Conservation (phyloP, 2,797 vertebrate species). For the Thalassophryne amazonica region DNA sequence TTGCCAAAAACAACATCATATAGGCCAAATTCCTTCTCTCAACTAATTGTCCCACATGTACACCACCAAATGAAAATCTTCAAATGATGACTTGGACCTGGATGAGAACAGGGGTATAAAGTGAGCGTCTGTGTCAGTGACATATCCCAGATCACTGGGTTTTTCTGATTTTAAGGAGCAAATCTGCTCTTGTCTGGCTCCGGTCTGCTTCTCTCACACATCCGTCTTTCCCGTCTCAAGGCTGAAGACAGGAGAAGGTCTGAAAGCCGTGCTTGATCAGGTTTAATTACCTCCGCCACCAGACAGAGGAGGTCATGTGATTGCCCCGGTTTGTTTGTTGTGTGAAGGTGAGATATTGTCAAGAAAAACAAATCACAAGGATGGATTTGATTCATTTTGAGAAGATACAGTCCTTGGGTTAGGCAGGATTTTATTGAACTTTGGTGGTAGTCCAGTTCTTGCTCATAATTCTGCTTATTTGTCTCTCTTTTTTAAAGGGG, state of each 20-base stretch:
- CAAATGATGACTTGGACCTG: constrained; percentile 57
- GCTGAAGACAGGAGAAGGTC: constrained; percentile 34
- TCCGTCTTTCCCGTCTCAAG: constrained; percentile 38
- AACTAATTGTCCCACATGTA: constrained; percentile 42
- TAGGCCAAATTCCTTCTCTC: constrained; percentile 48
- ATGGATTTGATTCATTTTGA: too few relatives aligned
- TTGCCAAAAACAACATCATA: constrained; percentile 61
- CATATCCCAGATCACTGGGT: constrained; percentile 32
- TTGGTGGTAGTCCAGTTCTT: too few relatives aligned
- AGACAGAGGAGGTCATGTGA: too few relatives aligned
- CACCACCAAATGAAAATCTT: constrained; percentile 46
- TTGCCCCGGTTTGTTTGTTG: too few relatives aligned
- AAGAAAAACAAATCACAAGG: too few relatives aligned
- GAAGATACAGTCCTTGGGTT: too few relatives aligned
- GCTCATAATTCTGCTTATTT: too few relatives aligned
- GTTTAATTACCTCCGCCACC: too few relatives aligned
- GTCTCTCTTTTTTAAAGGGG: too few relatives aligned
- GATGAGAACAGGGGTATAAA: constrained; percentile 17
- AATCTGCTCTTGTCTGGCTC: constrained; percentile 57
- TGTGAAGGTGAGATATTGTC: too few relatives aligned
- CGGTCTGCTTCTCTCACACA: constrained; percentile 32
- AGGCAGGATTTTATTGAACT: too few relatives aligned
- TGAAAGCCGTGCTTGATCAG: constrained; percentile 32
- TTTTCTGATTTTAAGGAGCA: constrained; percentile 41
- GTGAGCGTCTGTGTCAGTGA: constrained; percentile 16